phyloP scores from a whole-genome alignment of 2,888 invertebrate species.

The Leptinotarsa haldemani region DNA sequence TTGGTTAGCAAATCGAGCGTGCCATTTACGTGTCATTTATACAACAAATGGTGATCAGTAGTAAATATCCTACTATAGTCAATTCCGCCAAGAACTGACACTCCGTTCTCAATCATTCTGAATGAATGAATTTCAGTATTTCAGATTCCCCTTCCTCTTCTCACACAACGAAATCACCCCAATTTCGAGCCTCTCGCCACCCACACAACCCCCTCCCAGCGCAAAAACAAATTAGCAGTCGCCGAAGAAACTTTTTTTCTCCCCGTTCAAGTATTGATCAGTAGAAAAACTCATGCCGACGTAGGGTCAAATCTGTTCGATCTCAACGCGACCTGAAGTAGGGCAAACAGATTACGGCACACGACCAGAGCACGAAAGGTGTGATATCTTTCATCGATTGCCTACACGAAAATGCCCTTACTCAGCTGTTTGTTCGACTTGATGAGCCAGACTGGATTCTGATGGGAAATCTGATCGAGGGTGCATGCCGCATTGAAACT shows the following conservation, averaged over 20 bases:
- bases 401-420: constrained; percentile 19
- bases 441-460: neutral
- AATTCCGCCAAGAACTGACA: no score
- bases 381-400: constrained; percentile 13
- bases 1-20: no score
- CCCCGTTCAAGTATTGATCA: constrained; percentile 2
- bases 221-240: constrained; percentile 12
- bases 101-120: no score
- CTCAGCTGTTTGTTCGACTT: constrained; percentile 24
- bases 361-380: constrained; percentile 3
- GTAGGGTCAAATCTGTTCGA: constrained; percentile 10
- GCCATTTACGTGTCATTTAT: no score
- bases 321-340: constrained; percentile 16
- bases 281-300: constrained; percentile 15
- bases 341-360: constrained; percentile 18
- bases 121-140: no score
- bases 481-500: neutral
- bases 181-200: no score
- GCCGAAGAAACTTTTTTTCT: constrained; percentile 6
- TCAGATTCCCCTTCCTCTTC: no score
- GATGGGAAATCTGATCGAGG: constrained; percentile 6
- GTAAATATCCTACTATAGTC: no score
- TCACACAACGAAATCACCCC: no score
- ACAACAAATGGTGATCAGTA: no score
- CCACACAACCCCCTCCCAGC: neutral